phyloP scores from a whole-genome alignment of 2,888 invertebrate species.

The Seladonia tumulorum region DNA sequence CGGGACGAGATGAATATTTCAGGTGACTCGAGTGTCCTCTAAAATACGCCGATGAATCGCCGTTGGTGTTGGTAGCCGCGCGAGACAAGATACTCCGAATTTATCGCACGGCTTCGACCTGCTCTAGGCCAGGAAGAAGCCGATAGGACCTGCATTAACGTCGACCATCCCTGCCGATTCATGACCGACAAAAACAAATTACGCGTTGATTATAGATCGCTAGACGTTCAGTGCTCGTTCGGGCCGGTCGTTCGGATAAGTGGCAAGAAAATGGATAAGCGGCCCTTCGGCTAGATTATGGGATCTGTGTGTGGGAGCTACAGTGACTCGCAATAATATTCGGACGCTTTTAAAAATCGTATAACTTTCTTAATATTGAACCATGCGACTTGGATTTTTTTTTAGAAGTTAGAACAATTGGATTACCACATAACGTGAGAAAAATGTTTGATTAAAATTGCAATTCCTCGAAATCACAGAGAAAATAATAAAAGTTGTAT shows the following conservation, averaged over 20 bases:
- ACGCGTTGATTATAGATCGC: neutral
- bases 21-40: constrained; percentile 68
- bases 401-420: no score
- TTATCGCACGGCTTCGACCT: constrained; percentile 34
- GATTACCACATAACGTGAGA: no score
- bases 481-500: no score
- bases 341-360: no score
- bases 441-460: no score
- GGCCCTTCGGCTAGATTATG: neutral
- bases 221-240: neutral
- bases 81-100: constrained; percentile 53
- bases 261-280: neutral
- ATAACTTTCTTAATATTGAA: no score
- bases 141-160: constrained; percentile 34
- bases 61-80: constrained; percentile 23
- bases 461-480: no score
- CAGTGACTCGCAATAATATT: no score
- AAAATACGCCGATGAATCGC: constrained; percentile 66
- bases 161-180: neutral
- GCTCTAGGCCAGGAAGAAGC: neutral
- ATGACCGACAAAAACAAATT: neutral
- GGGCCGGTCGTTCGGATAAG: neutral
- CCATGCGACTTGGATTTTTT: no score
- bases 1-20: constrained; percentile 71
- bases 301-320: neutral